Conservation (phyloP, 2,888 invertebrate genomes). For the Idaea dimidiata region DNA sequence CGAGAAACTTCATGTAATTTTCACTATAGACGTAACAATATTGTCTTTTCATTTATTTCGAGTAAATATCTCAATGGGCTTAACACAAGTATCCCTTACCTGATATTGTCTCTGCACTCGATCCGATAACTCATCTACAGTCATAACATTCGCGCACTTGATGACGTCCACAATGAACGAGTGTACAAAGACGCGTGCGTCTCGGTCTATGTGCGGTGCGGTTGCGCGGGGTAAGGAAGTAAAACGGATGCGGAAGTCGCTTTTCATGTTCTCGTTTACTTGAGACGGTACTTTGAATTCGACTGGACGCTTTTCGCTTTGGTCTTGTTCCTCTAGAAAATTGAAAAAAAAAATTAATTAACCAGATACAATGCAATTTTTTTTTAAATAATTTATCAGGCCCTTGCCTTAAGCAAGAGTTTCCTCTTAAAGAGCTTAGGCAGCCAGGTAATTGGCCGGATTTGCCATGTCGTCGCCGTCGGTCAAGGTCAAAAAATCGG, state of each 20-base stretch:
- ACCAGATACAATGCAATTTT: too few species aligned
- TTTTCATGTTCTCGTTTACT: conserved; percentile 67
- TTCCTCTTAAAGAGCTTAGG: too few species aligned
- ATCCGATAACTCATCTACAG: conserved; percentile 93
- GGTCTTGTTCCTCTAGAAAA: conserved; percentile 58
- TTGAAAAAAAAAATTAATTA: too few species aligned
- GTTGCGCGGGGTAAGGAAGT: conserved; percentile 35
- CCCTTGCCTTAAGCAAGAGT: too few species aligned
- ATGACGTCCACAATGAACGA: conserved; percentile 83
- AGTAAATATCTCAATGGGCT: too few species aligned
- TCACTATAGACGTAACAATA: background rate
- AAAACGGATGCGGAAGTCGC: conserved; percentile 73
- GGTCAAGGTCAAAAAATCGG: too few species aligned
- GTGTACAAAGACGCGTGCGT: conserved; percentile 85
- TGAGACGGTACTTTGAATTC: conserved; percentile 64
- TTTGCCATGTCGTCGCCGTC: too few species aligned
- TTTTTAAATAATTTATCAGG: too few species aligned
- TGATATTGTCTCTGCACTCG: conserved; percentile 95
- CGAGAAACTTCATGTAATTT: too few species aligned
- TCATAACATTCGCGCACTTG: conserved; percentile 80
- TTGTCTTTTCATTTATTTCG: too few species aligned
- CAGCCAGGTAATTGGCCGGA: too few species aligned
- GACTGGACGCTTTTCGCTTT: conserved; percentile 48
- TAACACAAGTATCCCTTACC: conserved; percentile 41
- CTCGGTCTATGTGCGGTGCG: conserved; percentile 71